A percentile compares a stretch with the other conserved stretches of the same genome.
These are phyloP conservation scores for Ploceus nigricollis DNA, from an alignment of 2,113 vertebrate genomes.

Conservation along the genomic window DNA sequence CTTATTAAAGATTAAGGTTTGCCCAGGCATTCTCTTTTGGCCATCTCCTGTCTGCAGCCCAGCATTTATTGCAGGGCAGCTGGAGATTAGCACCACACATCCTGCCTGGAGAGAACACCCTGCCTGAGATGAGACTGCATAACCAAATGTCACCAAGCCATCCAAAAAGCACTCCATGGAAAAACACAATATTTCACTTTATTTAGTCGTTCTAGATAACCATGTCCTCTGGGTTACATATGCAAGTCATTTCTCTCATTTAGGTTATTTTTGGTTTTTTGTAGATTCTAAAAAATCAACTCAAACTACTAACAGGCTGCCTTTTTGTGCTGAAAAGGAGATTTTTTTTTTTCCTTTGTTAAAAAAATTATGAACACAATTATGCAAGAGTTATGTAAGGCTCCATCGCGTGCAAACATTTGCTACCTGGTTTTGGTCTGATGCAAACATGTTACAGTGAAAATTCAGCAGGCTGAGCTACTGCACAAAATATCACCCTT, in stretches of 20 bases:
- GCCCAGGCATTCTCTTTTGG: constrained; percentile 62
- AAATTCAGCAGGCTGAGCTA: not conserved
- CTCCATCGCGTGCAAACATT: not conserved
- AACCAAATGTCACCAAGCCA: not conserved
- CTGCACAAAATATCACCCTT: not conserved
- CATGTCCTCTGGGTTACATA: not conserved
- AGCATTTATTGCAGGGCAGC: constrained; percentile 65
- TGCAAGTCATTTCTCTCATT: not conserved
- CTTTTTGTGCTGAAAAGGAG: not conserved
- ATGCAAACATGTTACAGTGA: not conserved
- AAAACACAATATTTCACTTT: not conserved
- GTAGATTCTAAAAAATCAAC: not conserved
- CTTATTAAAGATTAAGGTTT: constrained; percentile 80
- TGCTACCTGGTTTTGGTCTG: not conserved
- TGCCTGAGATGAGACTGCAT: not conserved
- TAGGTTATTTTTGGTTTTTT: not conserved
- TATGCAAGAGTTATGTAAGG: not conserved
- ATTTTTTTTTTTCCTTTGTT: not conserved
- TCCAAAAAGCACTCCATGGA: not conserved
- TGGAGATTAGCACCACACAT: constrained; percentile 59
- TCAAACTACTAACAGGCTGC: not conserved
- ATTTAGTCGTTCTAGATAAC: not conserved
- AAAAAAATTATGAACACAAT: not conserved
- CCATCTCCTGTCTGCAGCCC: constrained; percentile 61
- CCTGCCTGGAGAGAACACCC: not conserved